Base-by-base conservation (phyloP, 2,888 invertebrate genomes). In the Ophonus ardosiacus region DNA sequence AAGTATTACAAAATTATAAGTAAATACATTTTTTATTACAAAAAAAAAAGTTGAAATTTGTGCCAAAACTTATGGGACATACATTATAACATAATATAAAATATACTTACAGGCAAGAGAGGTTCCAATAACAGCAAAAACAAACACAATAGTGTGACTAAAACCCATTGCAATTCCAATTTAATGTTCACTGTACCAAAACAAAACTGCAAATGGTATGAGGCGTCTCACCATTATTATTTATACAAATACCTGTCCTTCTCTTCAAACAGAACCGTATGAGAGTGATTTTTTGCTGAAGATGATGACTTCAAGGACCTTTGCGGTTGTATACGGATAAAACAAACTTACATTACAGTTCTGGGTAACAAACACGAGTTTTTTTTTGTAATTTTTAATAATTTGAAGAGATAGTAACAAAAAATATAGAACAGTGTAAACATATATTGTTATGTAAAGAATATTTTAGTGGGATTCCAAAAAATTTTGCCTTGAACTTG, bases 191-290 rank as follows among this genome's bases (percentile, higher is more conserved):
- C 82, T 51, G 68, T 68, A 24, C 79, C 68, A 71, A 82, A 82
- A 57, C 56, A 82, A 82, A 68, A 57, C 8, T 57, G 31, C 31
- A 56, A 68, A 57, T 82, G 68, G 24, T 18, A 7, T 15, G 21
- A 15, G 51, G 10, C 81, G 15, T 82, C 82, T 82, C 17, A 38
- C 17, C 17, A 82, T 56, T 51, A 68, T 68, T 82, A 82, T 82
- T 82, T 82, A 82, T 82, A 82, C 82, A 82, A 71, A 82, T 43
- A 82, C 31, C 51, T 51, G 31, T 21, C 10, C 18, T 15, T 31
- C 31, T 31, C 31, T 31, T 31, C 6, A 31, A 31, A 31, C 63
- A 57, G 81, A 13, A 43, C 63, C 81, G 81, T 63, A 21, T 59
- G 13, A 13, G 13, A 18, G 24, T 18, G 10, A 63, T 63, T 63